phyloP scores from a whole-genome alignment of 2,888 invertebrate species.

The Pediacus dermestoides region DNA sequence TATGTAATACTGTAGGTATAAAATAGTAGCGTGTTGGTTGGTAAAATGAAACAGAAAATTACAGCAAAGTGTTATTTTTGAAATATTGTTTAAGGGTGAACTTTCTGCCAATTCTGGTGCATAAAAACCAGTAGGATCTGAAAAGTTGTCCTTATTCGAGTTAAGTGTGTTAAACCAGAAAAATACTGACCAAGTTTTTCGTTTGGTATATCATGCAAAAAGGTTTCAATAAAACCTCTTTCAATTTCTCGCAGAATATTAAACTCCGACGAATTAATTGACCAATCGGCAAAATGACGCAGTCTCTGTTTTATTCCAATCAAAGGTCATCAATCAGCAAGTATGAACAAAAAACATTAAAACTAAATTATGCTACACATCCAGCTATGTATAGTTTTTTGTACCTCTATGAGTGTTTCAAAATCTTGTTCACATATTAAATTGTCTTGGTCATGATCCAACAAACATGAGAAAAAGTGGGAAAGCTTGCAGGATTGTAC shows the following conservation, averaged over 20 bases:
- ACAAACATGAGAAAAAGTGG: conserved; percentile 66
- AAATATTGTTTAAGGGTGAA: no score
- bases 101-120: no score
- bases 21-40: no score
- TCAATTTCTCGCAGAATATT: conserved; percentile 70
- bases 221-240: conserved; percentile 66
- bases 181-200: conserved; percentile 58
- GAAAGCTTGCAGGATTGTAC: conserved; percentile 68
- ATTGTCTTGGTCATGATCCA: conserved; percentile 71
- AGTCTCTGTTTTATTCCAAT: conserved; percentile 52
- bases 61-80: no score
- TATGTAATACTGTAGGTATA: no score
- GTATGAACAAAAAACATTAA: conserved; percentile 36
- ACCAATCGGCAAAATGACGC: conserved; percentile 75
- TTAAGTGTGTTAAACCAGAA: no score
- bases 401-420: conserved; percentile 64
- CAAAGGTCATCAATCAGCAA: conserved; percentile 19
- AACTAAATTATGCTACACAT: conserved; percentile 2
- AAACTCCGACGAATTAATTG: conserved; percentile 68
- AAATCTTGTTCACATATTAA: conserved; percentile 69
- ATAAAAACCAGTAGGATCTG: no score
- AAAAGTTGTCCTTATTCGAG: no score
- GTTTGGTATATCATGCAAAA: conserved; percentile 58
- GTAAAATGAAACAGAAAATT: no score
- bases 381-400: no score